Percentiles rank a stretch among this genome's conserved stretches.
phyloP scores from a whole-genome alignment of 1,140 invertebrate species.

The Lethrus apterus region DNA sequence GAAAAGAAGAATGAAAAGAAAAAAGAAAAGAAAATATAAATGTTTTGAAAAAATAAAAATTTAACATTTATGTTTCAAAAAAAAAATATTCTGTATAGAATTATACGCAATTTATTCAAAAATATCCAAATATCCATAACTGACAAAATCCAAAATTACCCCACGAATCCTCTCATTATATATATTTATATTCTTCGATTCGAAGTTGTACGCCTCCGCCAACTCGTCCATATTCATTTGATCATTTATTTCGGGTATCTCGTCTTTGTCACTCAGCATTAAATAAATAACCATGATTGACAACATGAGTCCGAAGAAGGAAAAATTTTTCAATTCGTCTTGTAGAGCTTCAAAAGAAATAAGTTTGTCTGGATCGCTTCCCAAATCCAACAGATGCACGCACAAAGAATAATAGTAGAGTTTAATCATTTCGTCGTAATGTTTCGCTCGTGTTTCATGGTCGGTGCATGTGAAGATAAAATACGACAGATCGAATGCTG shows the following conservation, averaged over 20 bases:
- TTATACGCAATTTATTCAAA: not conserved
- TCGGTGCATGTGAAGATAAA: conserved; percentile 11
- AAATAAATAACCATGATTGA: not conserved
- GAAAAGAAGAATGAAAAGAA: no score
- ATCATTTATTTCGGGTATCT: not conserved
- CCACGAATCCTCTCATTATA: not conserved
- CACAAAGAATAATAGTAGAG: conserved; percentile 6
- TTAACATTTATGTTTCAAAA: no score
- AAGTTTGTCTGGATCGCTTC: conserved; percentile 6
- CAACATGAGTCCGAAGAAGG: conserved; percentile 4
- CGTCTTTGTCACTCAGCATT: not conserved
- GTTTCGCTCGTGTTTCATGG: not conserved
- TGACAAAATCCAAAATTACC: not conserved
- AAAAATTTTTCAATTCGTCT: conserved; percentile 8
- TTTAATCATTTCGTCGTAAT: conserved; percentile 13
- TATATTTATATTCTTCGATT: not conserved
- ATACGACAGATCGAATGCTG: conserved; percentile 13
- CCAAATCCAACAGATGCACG: conserved; percentile 4
- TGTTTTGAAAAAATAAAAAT: no score
- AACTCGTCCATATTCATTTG: not conserved
- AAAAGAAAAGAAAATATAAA: no score
- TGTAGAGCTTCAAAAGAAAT: conserved; percentile 7
- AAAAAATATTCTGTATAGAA: no score
- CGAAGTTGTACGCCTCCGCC: not conserved
- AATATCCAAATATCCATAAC: conserved; percentile 2